phyloP scores from a whole-genome alignment of 2,113 vertebrate species.

The Sisor rabdophorus region DNA sequence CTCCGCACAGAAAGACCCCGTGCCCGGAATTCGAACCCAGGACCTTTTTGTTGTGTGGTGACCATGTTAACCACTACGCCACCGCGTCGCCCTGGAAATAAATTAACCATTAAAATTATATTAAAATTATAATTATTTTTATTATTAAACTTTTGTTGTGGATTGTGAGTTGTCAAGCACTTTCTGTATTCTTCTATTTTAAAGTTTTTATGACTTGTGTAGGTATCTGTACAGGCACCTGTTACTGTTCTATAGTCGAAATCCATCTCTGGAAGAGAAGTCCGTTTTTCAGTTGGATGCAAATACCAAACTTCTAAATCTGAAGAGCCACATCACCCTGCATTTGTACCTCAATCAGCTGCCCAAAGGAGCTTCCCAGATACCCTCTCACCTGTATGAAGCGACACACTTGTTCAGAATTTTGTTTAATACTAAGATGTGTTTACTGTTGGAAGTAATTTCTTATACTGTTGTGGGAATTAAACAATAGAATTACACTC shows the following conservation, averaged over 20 bases:
- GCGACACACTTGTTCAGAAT: neutral
- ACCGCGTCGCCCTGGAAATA: too few relatives aligned
- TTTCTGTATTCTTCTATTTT: too few relatives aligned
- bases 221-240: slow-evolving; percentile 86
- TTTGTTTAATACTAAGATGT: neutral
- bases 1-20: too few relatives aligned
- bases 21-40: too few relatives aligned
- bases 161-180: too few relatives aligned
- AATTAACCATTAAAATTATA: too few relatives aligned
- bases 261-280: slow-evolving; percentile 69
- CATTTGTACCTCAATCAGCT: slow-evolving; percentile 89
- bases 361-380: slow-evolving; percentile 85
- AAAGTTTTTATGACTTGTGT: neutral
- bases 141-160: too few relatives aligned
- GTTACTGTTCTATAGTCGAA: slow-evolving; percentile 85
- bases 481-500: neutral
- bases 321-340: slow-evolving; percentile 77
- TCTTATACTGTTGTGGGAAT: neutral
- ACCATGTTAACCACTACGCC: too few relatives aligned
- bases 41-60: too few relatives aligned
- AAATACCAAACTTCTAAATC: slow-evolving; percentile 72
- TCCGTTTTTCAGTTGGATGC: slow-evolving; percentile 79
- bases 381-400: slow-evolving; percentile 79
- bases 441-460: neutral
- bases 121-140: too few relatives aligned